These are phyloP conservation scores for Parotocinclus haroldoi DNA, from an alignment of 2,797 vertebrate genomes.

Conservation along the genomic window DNA sequence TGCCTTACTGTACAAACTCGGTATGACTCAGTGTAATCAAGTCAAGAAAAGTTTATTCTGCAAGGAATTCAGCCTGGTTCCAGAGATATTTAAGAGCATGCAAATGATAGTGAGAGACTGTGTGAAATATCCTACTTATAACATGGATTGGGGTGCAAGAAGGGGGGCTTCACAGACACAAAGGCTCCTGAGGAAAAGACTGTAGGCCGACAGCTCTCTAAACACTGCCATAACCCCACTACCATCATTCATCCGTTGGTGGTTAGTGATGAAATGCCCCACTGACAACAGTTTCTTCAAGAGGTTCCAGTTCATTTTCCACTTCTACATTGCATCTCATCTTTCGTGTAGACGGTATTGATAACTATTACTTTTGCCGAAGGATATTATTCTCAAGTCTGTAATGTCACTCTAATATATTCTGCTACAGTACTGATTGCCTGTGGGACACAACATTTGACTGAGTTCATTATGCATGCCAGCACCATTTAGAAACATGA, in stretches of 20 bases:
- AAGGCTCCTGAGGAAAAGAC: constrained; percentile 74
- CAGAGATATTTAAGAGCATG: constrained; percentile 68
- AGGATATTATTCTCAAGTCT: constrained; percentile 44
- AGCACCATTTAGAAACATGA: constrained; percentile 63
- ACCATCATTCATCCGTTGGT: constrained; percentile 69
- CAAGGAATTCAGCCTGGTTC: constrained; percentile 75
- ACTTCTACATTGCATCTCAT: constrained; percentile 32
- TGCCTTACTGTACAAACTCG: constrained; percentile 64
- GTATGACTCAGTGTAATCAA: constrained; percentile 77
- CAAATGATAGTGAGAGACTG: constrained; percentile 66
- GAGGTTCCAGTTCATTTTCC: constrained; percentile 35
- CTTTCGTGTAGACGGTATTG: constrained; percentile 23
- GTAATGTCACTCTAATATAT: constrained; percentile 55
- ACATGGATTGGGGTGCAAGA: constrained; percentile 38
- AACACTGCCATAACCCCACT: constrained; percentile 68
- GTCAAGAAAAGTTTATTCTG: constrained; percentile 76
- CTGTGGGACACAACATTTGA: constrained; percentile 64
- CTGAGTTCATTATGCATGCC: constrained; percentile 59
- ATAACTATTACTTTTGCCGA: constrained; percentile 53
- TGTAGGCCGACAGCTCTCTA: constrained; percentile 68
- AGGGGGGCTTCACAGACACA: constrained; percentile 65
- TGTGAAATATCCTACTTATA: constrained; percentile 72
- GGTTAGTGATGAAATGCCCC: constrained; percentile 44
- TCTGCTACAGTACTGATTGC: constrained; percentile 62
- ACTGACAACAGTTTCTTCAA: constrained; percentile 17